These are phyloP conservation scores for Eilema depressum DNA, from an alignment of 2,888 invertebrate species.

Conservation along the genomic window DNA sequence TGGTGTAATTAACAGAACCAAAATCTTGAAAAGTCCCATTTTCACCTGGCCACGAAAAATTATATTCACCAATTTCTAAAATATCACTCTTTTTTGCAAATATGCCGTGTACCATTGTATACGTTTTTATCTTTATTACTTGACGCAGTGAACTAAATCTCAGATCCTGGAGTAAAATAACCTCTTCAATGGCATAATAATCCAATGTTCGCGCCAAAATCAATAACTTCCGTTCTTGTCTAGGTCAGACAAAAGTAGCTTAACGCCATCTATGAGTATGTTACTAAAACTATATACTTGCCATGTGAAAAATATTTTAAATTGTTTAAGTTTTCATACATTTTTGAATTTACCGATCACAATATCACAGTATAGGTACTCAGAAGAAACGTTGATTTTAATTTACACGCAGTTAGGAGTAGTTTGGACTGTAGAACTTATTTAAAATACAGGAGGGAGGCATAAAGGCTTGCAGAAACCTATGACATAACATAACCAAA, in stretches of 20 bases:
- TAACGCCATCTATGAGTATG: slow-evolving; percentile 48
- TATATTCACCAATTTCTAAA: slow-evolving; percentile 79
- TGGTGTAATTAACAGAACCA: slow-evolving; percentile 79
- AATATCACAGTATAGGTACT: not conserved
- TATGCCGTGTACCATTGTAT: slow-evolving; percentile 68
- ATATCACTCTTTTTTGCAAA: slow-evolving; percentile 72
- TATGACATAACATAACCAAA: not conserved
- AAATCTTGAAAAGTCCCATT: slow-evolving; percentile 81
- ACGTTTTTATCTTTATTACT: not conserved
- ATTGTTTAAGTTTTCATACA: not conserved
- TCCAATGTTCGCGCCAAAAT: slow-evolving; percentile 47
- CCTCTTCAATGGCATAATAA: not conserved
- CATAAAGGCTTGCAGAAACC: not conserved
- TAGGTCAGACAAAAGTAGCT: not conserved
- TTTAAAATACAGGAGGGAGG: too few species aligned
- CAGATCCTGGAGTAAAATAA: not conserved
- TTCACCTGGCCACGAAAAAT: slow-evolving; percentile 84
- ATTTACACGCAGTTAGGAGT: not conserved
- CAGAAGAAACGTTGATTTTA: not conserved
- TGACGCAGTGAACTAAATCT: not conserved
- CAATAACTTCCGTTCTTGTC: slow-evolving; percentile 46
- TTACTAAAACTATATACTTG: not conserved
- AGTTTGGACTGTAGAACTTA: not conserved
- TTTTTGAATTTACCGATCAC: not conserved
- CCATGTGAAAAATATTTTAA: not conserved